Evolutionary conservation across 2,888 invertebrate species (phyloP), one percentile per base, ranked within the genome.

Genomic region (Acrobasis consociella): DNA sequence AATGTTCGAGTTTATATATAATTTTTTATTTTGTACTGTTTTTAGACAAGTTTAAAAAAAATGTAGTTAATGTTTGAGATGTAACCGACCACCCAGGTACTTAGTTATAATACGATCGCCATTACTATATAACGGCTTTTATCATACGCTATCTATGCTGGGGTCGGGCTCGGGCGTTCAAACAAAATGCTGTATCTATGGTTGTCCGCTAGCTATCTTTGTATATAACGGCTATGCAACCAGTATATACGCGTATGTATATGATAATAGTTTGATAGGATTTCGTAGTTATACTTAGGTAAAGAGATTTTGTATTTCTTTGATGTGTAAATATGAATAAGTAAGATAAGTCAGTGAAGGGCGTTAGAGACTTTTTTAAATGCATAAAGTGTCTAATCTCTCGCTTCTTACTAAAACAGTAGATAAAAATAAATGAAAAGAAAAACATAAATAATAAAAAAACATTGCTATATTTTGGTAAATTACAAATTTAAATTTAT

Each of bases 101-200:
- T n/a, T n/a, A 46, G 46, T 46, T 46, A n/a, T 2, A 46, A n/a
- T 46, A 10, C 46, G 31, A 13, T 2, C 11, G 16, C 10, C 39
- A 56, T 56, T 53, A 9, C 16, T 39, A 39, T 39, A 39, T 22
- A 56, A 42, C 56, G 17, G 10, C 46, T 56, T 56, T 56, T 42
- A 17, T 46, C 39, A 5, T 13, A 42, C 42, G 42, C 42, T 42
- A 56, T 42, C 42, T 17, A 46, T 56, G 42, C 42, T 9, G 11
- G 42, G 42, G 16, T 9, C 16, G 42, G 42, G 16, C 39, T 13
- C 55, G 55, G 22, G 11, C 22, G 56, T 56, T 56, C 56, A 56
- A 56, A 56, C 56, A 55, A 7, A 55, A 56, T n/a, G 42, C 42
- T 38, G 13, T 46, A 46, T 56, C 42, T 56, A n/a, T 56, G 22